These are phyloP conservation scores for Hirudo medicinalis DNA, from an alignment of 1,140 invertebrate species.

Conservation along the genomic window DNA sequence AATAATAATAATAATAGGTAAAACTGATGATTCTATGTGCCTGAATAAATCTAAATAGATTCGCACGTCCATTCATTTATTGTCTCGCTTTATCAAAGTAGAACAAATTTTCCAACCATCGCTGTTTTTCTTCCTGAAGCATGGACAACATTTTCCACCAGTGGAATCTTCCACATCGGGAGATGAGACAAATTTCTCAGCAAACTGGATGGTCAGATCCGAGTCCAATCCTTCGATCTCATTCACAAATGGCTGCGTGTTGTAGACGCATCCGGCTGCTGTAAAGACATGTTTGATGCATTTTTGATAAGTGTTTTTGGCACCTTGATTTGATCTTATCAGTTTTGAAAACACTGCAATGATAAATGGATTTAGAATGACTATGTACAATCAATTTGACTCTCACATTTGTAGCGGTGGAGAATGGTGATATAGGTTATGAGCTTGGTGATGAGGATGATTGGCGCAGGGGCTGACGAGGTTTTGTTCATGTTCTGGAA, in stretches of 20 bases:
- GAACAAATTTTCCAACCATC: neutral
- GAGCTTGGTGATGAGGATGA: constrained; percentile 84
- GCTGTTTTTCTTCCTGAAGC: neutral
- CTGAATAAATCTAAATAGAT: no score
- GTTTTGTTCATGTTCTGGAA: constrained; percentile 97
- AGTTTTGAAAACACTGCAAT: neutral
- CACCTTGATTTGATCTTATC: neutral
- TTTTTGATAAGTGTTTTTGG: no score
- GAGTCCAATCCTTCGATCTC: constrained; percentile 5
- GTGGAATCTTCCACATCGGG: neutral
- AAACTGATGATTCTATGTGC: no score
- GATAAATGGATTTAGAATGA: neutral
- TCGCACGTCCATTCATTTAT: no score
- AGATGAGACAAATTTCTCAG: neutral
- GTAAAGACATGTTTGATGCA: neutral
- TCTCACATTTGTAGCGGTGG: constrained; percentile 58
- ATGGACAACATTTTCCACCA: neutral
- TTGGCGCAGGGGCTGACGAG: constrained; percentile 84
- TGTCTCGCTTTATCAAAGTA: no score
- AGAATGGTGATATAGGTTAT: constrained; percentile 52
- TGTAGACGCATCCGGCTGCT: constrained; percentile 7
- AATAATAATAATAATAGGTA: no score
- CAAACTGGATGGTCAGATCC: neutral
- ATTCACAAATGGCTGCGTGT: constrained; percentile 13
- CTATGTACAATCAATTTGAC: neutral